Evolutionary conservation across 2,797 vertebrate species (phyloP).

Genomic region (Coranthus polyacanthus): DNA sequence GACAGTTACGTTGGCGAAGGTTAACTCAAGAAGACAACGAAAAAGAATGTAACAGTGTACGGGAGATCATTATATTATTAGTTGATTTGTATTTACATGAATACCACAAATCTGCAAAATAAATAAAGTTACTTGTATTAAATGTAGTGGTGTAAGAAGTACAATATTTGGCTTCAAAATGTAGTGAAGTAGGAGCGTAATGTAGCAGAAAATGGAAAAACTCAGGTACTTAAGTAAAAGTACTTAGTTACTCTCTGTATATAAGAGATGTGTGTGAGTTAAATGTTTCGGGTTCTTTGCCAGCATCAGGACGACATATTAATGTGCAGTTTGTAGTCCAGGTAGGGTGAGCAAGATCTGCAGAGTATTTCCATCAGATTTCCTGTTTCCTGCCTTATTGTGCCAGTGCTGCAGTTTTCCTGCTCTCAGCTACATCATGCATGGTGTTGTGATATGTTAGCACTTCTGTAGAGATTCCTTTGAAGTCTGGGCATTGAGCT

Average conservation of each 20-base stretch:
- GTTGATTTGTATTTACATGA: too few relatives aligned
- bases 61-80: too few relatives aligned
- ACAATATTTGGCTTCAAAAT: too few relatives aligned
- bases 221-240: too few relatives aligned
- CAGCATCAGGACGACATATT: background rate
- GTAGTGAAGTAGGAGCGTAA: too few relatives aligned
- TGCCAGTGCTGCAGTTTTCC: slow-evolving; percentile 61
- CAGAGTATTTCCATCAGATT: slow-evolving; percentile 30
- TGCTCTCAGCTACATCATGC: slow-evolving; percentile 33
- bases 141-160: too few relatives aligned
- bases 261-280: background rate
- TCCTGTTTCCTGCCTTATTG: slow-evolving; percentile 39
- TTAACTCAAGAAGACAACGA: too few relatives aligned
- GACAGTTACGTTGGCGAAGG: too few relatives aligned
- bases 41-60: too few relatives aligned
- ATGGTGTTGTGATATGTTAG: slow-evolving; percentile 32
- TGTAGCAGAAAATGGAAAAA: too few relatives aligned
- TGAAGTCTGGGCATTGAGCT: slow-evolving; percentile 31
- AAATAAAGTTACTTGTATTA: too few relatives aligned
- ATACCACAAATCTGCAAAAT: too few relatives aligned
- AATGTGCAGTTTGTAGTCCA: slow-evolving; percentile 10
- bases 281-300: slow-evolving; percentile 8
- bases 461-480: slow-evolving; percentile 34
- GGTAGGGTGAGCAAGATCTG: slow-evolving; percentile 15
- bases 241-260: background rate